phyloP scores from a whole-genome alignment of 2,797 vertebrate genomes.

The Microtus californicus region DNA sequence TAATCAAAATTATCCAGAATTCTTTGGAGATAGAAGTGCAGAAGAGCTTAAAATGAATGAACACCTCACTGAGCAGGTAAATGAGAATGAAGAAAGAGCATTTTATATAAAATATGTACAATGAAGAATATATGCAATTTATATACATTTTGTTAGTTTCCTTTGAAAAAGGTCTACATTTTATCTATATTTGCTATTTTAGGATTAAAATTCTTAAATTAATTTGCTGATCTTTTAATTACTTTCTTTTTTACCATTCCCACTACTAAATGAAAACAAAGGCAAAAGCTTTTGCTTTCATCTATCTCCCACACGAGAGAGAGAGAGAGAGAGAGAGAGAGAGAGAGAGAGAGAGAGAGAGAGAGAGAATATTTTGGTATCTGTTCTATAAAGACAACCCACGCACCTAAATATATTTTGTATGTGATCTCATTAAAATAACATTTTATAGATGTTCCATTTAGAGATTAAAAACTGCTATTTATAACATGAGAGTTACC shows the following conservation, averaged over 20 bases:
- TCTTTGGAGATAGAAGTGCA: slow-evolving; percentile 57
- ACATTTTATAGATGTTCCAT: neutral
- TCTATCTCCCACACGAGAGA: neutral
- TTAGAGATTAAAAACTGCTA: neutral
- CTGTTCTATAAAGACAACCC: neutral
- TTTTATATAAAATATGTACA: slow-evolving; percentile 66
- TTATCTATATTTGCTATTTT: slow-evolving; percentile 34
- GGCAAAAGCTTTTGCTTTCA: neutral
- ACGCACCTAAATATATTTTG: neutral
- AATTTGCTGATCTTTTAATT: neutral
- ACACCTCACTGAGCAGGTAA: slow-evolving; percentile 76
- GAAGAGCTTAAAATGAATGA: slow-evolving; percentile 75
- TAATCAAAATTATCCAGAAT: slow-evolving; percentile 69
- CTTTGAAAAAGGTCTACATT: slow-evolving; percentile 18
- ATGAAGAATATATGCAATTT: slow-evolving; percentile 61
- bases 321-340: neutral
- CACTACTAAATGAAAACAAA: neutral
- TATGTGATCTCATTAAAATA: neutral
- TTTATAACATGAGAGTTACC: neutral
- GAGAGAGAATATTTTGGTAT: neutral
- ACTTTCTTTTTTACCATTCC: neutral
- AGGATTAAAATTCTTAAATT: slow-evolving; percentile 44
- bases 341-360: slow-evolving; percentile 9
- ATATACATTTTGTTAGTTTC: slow-evolving; percentile 47
- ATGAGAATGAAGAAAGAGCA: slow-evolving; percentile 75